phyloP scores from a whole-genome alignment of 2,797 vertebrate species.

The Poecilia picta region DNA sequence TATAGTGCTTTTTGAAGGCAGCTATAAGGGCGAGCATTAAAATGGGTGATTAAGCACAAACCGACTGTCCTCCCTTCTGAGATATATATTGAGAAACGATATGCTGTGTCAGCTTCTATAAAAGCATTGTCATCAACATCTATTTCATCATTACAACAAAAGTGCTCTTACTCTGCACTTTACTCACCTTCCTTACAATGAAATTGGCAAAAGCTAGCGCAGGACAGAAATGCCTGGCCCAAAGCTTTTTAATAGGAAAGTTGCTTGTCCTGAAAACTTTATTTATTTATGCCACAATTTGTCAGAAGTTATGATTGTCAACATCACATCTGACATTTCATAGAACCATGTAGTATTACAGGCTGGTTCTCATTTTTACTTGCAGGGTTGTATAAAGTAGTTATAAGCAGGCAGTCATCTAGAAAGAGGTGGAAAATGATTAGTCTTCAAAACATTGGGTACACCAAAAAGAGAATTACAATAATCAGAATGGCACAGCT shows the following conservation, averaged over 20 bases:
- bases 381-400: not conserved
- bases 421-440: not conserved
- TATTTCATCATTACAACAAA: slow-evolving; percentile 53
- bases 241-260: slow-evolving; percentile 8
- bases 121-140: slow-evolving; percentile 63
- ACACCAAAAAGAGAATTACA: not conserved
- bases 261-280: not conserved
- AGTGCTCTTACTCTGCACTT: slow-evolving; percentile 46
- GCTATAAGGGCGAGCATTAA: slow-evolving; percentile 53
- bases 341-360: not conserved
- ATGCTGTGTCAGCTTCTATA: slow-evolving; percentile 58
- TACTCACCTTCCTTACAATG: slow-evolving; percentile 29
- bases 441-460: not conserved
- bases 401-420: not conserved
- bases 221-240: slow-evolving; percentile 8
- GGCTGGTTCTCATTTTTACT: not conserved
- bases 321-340: not conserved
- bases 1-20: slow-evolving; percentile 42
- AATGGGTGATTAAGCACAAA: slow-evolving; percentile 65
- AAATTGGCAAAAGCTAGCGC: slow-evolving; percentile 20
- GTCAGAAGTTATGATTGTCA: not conserved
- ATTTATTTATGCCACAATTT: not conserved
- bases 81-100: slow-evolving; percentile 48
- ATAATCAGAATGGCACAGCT: not conserved
- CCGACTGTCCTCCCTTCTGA: slow-evolving; percentile 59